Evolutionary conservation across 2,797 vertebrate genomes (phyloP).

Genomic region (Botia kubotai): DNA sequence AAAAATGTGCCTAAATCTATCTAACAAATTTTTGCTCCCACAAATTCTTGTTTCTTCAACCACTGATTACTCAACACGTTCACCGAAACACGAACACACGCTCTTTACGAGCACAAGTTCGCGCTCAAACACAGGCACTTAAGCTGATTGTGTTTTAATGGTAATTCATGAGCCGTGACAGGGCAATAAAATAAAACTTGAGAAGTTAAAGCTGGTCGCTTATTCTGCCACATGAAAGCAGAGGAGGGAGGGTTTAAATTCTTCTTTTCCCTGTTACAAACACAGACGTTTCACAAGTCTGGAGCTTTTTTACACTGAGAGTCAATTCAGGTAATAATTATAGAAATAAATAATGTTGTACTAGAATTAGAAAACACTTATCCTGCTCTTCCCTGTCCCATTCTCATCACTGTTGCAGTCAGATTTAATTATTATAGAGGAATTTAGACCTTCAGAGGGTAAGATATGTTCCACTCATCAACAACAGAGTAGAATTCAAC

Average conservation of each 20-base stretch:
- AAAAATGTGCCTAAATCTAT: conserved; percentile 19
- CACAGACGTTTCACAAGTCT: neutral
- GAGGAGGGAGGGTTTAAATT: neutral
- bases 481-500: no score
- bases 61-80: conserved; percentile 7
- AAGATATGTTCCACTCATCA: neutral
- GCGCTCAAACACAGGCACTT: conserved; percentile 29
- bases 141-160: conserved; percentile 49
- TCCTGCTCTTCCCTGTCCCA: neutral
- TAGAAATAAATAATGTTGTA: neutral
- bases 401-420: neutral
- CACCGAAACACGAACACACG: conserved; percentile 12
- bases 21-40: conserved; percentile 28
- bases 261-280: conserved; percentile 4
- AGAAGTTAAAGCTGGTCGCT: conserved; percentile 44
- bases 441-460: neutral
- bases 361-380: neutral
- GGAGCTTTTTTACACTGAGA: neutral
- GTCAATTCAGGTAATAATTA: neutral
- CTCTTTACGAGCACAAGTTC: conserved; percentile 13
- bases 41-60: conserved; percentile 24
- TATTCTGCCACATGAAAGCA: conserved; percentile 10
- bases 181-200: conserved; percentile 51
- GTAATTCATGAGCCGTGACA: conserved; percentile 45
- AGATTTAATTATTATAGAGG: neutral